These are phyloP conservation scores for Epinephelus malabaricus DNA, from an alignment of 2,797 vertebrate species.

Conservation along the genomic window DNA sequence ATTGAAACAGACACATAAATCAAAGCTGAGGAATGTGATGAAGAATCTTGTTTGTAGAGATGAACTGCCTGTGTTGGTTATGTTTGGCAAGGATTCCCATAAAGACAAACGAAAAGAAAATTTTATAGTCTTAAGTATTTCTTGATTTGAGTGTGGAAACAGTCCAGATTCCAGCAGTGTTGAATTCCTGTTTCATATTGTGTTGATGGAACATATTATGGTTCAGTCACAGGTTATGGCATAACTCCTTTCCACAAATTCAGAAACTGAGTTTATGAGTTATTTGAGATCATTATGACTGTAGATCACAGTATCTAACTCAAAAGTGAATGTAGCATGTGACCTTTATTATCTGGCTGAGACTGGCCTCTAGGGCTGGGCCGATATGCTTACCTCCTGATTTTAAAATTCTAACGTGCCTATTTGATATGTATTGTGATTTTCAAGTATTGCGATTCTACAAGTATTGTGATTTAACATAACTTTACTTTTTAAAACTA, in stretches of 20 bases:
- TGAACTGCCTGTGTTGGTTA: not conserved
- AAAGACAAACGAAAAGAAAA: not conserved
- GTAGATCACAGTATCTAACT: not conserved
- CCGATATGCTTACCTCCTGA: no score
- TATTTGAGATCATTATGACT: not conserved
- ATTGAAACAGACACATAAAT: not conserved
- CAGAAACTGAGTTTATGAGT: not conserved
- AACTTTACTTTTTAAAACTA: no score
- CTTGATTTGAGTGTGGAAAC: not conserved
- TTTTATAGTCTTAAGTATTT: not conserved
- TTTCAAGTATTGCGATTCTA: no score
- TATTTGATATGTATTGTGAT: no score
- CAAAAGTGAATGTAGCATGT: not conserved
- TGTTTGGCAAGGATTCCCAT: not conserved
- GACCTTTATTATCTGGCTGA: not conserved
- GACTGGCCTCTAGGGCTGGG: not conserved
- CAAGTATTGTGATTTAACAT: no score
- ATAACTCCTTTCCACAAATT: no score
- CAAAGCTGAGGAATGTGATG: constrained; percentile 12
- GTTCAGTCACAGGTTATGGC: no score
- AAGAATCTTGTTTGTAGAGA: not conserved
- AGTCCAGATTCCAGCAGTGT: not conserved
- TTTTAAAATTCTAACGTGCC: no score
- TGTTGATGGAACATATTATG: not conserved
- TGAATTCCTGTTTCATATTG: not conserved